Evolutionary conservation across 2,888 invertebrate genomes (phyloP).

Genomic region (Calameuta filiformis): DNA sequence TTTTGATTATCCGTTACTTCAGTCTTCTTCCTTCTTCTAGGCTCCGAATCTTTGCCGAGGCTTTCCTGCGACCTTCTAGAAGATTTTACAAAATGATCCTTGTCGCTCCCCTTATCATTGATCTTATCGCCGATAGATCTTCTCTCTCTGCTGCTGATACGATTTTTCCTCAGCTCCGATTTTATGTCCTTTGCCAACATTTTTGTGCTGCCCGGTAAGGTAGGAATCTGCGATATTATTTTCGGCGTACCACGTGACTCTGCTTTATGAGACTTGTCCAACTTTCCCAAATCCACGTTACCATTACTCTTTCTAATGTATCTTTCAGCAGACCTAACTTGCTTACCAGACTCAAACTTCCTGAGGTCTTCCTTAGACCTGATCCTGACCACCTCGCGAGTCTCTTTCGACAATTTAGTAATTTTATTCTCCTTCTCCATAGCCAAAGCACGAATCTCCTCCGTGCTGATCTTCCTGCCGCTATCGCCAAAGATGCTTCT

Average conservation of each 20-base stretch:
- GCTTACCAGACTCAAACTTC: background rate
- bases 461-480: constrained; percentile 39
- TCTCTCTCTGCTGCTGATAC: constrained; percentile 42
- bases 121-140: constrained; percentile 8
- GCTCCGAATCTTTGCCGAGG: background rate
- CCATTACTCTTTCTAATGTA: constrained; percentile 11
- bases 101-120: background rate
- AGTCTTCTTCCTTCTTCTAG: constrained; percentile 10
- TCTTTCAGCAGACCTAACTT: constrained; percentile 13
- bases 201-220: constrained; percentile 25
- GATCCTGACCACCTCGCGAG: background rate
- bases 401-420: background rate
- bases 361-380: constrained; percentile 1
- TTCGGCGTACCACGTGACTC: constrained; percentile 30
- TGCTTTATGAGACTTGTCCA: constrained; percentile 3
- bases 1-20: constrained; percentile 16
- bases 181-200: constrained; percentile 43
- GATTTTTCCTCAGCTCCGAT: constrained; percentile 41
- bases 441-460: constrained; percentile 43
- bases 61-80: constrained; percentile 4
- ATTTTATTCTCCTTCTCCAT: constrained; percentile 18
- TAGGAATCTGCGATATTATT: constrained; percentile 42
- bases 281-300: background rate
- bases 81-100: background rate
- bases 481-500: constrained; percentile 41